Evolutionary conservation across 2,113 vertebrate species (phyloP).

Genomic region (Hemicordylus capensis): DNA sequence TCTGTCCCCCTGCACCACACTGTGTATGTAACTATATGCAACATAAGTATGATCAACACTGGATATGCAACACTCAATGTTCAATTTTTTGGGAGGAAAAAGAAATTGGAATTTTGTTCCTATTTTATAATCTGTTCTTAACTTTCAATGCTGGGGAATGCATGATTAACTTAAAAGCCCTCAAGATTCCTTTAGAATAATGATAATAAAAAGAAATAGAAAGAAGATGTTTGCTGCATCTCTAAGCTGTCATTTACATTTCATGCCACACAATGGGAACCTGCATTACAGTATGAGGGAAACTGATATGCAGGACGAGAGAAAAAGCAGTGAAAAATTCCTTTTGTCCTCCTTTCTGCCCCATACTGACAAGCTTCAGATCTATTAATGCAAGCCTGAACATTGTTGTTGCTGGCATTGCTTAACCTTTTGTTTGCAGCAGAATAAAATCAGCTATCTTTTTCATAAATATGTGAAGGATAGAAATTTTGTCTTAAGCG

Average conservation of each 20-base stretch:
- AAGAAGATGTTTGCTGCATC: not conserved
- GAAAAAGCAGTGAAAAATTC: conserved; percentile 17
- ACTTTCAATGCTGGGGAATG: conserved; percentile 44
- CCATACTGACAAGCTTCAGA: not conserved
- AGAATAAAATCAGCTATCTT: conserved; percentile 34
- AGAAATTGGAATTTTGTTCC: conserved; percentile 50
- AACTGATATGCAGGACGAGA: conserved; percentile 32
- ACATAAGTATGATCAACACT: not conserved
- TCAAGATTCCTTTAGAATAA: not conserved
- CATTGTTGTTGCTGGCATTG: not conserved
- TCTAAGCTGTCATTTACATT: conserved; percentile 20
- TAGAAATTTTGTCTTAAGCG: conserved; percentile 17
- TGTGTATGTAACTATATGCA: not conserved
- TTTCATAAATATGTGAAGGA: conserved; percentile 33
- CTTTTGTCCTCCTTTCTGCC: conserved; percentile 34
- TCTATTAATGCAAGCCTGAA: not conserved
- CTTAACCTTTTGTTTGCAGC: conserved; percentile 26
- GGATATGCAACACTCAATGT: too few species aligned
- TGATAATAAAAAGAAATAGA: not conserved
- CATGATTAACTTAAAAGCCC: conserved; percentile 60
- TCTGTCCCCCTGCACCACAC: not conserved
- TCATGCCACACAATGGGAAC: conserved; percentile 33
- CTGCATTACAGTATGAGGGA: not conserved
- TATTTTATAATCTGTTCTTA: conserved; percentile 45
- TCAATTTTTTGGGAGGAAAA: not conserved